Base-by-base conservation (phyloP, 1,140 invertebrate species). In the Polypedilum pembai region DNA sequence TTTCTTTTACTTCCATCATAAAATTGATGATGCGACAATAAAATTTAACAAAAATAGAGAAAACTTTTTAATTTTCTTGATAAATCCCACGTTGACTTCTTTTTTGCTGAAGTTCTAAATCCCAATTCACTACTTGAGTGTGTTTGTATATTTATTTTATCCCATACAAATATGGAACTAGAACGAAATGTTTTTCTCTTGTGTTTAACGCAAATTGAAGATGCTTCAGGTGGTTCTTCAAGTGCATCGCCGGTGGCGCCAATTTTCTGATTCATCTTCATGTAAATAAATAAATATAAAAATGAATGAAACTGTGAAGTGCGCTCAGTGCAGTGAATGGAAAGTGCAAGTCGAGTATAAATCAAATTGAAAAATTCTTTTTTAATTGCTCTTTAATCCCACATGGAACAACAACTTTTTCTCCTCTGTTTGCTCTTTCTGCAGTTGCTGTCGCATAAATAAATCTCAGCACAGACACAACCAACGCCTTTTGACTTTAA, bases 371-470 rank as follows among this genome's bases (percentile, higher is more conserved):
- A 33, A 33, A 33, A 33, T 56, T n/a, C n/a, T 12, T 12, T 56
- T 56, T 56, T 56, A 56, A 56, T 56, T 56, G 45, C 45, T 56
- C 45, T 56, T 56, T 56, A 56, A 56, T 56, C 45, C 45, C 45
- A 56, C 45, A 56, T 56, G 45, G 45, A 56, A 56, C 3, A 56
- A 12, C 45, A n/a, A n/a, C n/a, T 56, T 56, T 33, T 56, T 56
- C 12, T 56, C 45, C 15, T 10, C 41, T 45, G 8, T 45, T 15
- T 56, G n/a, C 45, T 56, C 12, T n/a, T 15, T 56, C 12, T 56
- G 45, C 45, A 56, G 12, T 56, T 15, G 45, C 1, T 56, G 45
- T 56, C 45, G 45, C 4, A 56, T 56, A 56, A n/a, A n/a, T 56
- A 56, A n/a, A 56, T 56, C 12, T 56, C 45, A 15, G 24, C 24